Conservation (phyloP, 2,113 vertebrate genomes). For the Gadus macrocephalus region DNA sequence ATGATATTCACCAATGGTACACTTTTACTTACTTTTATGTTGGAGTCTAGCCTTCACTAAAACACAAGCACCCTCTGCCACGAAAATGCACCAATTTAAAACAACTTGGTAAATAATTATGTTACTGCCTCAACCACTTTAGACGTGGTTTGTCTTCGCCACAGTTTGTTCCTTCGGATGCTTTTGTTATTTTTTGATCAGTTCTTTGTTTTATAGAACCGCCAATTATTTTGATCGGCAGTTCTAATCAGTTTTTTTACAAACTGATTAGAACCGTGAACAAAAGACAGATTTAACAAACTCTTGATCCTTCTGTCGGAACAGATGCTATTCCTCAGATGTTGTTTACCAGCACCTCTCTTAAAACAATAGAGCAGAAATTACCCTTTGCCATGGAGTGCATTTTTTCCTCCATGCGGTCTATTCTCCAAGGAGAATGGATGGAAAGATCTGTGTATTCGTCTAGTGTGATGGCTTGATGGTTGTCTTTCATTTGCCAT, state of each 20-base stretch:
- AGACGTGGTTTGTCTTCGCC: no score
- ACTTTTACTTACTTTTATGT: no score
- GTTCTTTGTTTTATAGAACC: not conserved
- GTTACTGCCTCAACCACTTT: no score
- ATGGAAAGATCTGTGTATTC: constrained; percentile 57
- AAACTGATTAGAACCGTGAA: constrained; percentile 36
- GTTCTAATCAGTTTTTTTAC: constrained; percentile 28
- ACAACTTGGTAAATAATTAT: no score
- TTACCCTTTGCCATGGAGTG: constrained; percentile 48
- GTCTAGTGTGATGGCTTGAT: constrained; percentile 37
- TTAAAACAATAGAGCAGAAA: constrained; percentile 55
- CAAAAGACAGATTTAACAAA: constrained; percentile 34
- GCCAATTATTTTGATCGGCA: not conserved
- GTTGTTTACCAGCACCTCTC: constrained; percentile 46
- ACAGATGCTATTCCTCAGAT: constrained; percentile 44
- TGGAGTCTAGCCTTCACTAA: no score
- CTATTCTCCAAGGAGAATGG: constrained; percentile 31
- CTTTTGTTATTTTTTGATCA: not conserved
- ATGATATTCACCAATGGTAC: no score
- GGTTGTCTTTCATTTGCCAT: constrained; percentile 41
- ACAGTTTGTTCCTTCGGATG: no score
- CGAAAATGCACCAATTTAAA: no score
- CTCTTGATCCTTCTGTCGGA: constrained; percentile 17
- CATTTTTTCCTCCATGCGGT: constrained; percentile 40
- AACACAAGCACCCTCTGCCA: no score